Evolutionary conservation across 2,113 vertebrate genomes (phyloP), one percentile per base, ranked within the genome.

Genomic region (Ptilonorhynchus violaceus): DNA sequence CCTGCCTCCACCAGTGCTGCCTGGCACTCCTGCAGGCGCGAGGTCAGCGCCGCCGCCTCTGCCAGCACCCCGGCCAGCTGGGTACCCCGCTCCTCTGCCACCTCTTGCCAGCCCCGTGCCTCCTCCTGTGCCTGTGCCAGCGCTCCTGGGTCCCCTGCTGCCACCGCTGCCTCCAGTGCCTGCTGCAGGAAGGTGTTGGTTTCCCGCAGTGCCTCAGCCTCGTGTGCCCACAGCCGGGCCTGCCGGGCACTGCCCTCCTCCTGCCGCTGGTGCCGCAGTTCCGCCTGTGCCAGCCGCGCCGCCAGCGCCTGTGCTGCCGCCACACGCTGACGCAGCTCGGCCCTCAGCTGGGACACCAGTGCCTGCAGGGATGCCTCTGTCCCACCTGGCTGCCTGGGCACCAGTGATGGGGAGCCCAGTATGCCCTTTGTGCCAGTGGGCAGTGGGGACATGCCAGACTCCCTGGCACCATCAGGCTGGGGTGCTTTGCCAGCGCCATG

Each of bases 141-240:
- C 0, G 13, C 66, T 31, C 22, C 64, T 0, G 19, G 17, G n/a
- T 24, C 46, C 30, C 85, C 41, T 2, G 70, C 63, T 20, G 44
- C 62, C 30, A n/a, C 59, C 3, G 67, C 67, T 3, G 42, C 76
- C 25, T 21, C 82, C 93, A 96, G 82, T 1, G 52, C 79, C 62
- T 1, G 82, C 35, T 31, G 23, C 56, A 96, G 91, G 82, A 96
- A 96, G 39, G 10, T 0, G 11, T 93, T 96, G 91, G 89, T 91
- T 49, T 96, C 95, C 72, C 83, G 58, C 72, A 96, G 83, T 0
- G 89, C 95, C 58, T 96, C 96, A 0, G 46, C 86, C 79, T 96
- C 83, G 0, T 0, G 83, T 11, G 83, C 96, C 95, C 4, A 53
- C n/a, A 91, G 67, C 75, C 13, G 49, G 16, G 58, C 89, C 59